Conservation (phyloP, 2,797 vertebrate genomes). For the Poecilia velifera region DNA sequence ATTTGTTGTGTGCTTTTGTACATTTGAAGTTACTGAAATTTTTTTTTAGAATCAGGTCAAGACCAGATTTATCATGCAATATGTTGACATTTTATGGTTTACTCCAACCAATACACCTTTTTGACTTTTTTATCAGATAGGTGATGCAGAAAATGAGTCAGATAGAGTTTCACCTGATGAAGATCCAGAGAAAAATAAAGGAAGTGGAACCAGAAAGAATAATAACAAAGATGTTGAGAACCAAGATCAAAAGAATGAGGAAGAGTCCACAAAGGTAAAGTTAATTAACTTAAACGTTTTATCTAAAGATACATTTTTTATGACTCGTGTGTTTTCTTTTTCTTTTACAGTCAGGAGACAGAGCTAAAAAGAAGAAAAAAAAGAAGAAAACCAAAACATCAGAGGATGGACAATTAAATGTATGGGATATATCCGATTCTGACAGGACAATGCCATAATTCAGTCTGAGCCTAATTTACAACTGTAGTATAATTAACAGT, state of each 20-base stretch:
- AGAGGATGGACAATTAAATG: conserved; percentile 80
- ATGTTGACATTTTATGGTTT: not conserved
- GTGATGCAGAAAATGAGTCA: conserved; percentile 74
- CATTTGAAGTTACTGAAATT: not conserved
- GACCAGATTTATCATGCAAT: not conserved
- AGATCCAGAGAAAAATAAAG: conserved; percentile 54
- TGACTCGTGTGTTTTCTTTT: conserved; percentile 31
- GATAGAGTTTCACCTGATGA: conserved; percentile 66
- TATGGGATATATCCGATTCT: not conserved
- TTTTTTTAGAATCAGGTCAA: not conserved
- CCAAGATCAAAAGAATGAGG: conserved; percentile 29
- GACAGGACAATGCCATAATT: not conserved
- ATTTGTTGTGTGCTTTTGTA: not conserved
- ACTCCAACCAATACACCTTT: not conserved
- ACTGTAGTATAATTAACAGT: not conserved
- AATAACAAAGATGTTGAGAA: conserved; percentile 35
- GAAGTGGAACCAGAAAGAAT: conserved; percentile 30
- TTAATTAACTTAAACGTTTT: not conserved
- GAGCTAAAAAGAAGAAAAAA: conserved; percentile 92
- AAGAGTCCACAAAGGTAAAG: conserved; percentile 59
- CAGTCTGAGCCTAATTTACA: not conserved
- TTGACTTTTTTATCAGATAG: conserved; percentile 74
- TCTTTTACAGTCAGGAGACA: conserved; percentile 76
- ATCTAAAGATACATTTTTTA: not conserved
- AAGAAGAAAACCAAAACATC: conserved; percentile 88